A percentile compares a stretch with the other conserved stretches of the same genome.
These are phyloP conservation scores for Hirtodrosophila alboralis DNA, from an alignment of 2,888 invertebrate species.

Conservation along the genomic window DNA sequence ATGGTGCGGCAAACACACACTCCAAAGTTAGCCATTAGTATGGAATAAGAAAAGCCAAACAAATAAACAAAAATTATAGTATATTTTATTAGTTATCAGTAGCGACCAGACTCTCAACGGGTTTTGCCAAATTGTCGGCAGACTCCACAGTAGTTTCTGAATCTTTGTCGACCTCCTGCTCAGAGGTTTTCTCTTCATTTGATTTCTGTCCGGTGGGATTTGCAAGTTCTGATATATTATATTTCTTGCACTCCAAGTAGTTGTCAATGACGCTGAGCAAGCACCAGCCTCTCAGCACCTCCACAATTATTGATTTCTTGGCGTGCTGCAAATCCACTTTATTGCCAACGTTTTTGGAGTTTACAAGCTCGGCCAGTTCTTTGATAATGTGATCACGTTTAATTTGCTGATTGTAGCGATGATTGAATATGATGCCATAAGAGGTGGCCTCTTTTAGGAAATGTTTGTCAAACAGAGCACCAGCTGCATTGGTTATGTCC, in stretches of 20 bases:
- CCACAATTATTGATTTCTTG: slow-evolving; percentile 91
- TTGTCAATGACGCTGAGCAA: slow-evolving; percentile 92
- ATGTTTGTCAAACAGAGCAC: slow-evolving; percentile 82
- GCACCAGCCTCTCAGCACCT: slow-evolving; percentile 92
- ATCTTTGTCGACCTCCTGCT: slow-evolving; percentile 16
- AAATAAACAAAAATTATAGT: slow-evolving; percentile 35
- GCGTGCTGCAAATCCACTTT: slow-evolving; percentile 92
- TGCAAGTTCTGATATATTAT: slow-evolving; percentile 89
- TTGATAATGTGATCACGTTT: slow-evolving; percentile 89
- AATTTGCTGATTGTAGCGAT: slow-evolving; percentile 90
- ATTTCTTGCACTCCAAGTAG: slow-evolving; percentile 92
- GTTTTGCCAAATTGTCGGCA: slow-evolving; percentile 2
- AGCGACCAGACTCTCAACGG: slow-evolving; percentile 13
- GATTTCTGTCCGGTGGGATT: slow-evolving; percentile 7
- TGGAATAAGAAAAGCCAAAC: slow-evolving; percentile 33
- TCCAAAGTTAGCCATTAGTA: slow-evolving; percentile 61
- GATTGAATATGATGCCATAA: slow-evolving; percentile 91
- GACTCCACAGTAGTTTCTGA: background rate
- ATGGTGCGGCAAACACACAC: slow-evolving; percentile 38
- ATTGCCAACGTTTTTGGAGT: slow-evolving; percentile 88
- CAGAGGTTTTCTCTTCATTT: no score
- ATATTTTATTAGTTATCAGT: slow-evolving; percentile 42
- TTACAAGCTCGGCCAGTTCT: slow-evolving; percentile 89
- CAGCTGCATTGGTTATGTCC: slow-evolving; percentile 86
- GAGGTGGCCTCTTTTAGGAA: slow-evolving; percentile 90